phyloP scores from a whole-genome alignment of 2,113 vertebrate species.

The Stercorarius parasiticus region DNA sequence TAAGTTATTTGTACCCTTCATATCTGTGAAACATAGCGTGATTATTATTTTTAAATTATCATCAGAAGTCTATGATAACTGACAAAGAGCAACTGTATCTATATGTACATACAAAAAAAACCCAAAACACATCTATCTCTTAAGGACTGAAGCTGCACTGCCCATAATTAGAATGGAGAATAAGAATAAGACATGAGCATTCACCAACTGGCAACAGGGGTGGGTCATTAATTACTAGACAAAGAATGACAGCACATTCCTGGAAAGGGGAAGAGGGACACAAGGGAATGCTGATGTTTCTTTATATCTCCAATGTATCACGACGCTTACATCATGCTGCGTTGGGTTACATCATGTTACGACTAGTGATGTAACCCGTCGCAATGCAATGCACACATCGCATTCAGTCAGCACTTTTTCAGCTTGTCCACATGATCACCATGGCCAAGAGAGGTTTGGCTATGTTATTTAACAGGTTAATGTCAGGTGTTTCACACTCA shows the following conservation, averaged over 20 bases:
- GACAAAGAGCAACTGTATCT: not conserved
- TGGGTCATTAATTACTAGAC: not conserved
- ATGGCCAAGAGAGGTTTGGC: not conserved
- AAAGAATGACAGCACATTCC: not conserved
- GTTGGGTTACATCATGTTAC: slow-evolving; percentile 51
- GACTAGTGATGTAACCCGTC: slow-evolving; percentile 61
- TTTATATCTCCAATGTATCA: slow-evolving; percentile 53
- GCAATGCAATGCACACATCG: slow-evolving; percentile 66
- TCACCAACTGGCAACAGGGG: not conserved
- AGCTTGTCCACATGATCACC: not conserved
- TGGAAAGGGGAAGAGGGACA: not conserved
- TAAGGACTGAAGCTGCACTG: not conserved
- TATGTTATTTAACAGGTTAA: not conserved
- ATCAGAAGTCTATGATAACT: not conserved
- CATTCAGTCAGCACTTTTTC: not conserved
- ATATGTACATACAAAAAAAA: not conserved
- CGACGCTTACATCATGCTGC: slow-evolving; percentile 59
- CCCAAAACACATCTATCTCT: not conserved
- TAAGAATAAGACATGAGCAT: not conserved
- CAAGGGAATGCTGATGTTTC: not conserved
- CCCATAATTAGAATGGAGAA: not conserved
- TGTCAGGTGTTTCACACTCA: not conserved
- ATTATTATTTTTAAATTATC: not conserved
- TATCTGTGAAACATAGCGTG: not conserved
- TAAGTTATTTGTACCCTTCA: not conserved